Evolutionary conservation across 2,888 invertebrate species (phyloP).

Genomic region (Brenthis ino): DNA sequence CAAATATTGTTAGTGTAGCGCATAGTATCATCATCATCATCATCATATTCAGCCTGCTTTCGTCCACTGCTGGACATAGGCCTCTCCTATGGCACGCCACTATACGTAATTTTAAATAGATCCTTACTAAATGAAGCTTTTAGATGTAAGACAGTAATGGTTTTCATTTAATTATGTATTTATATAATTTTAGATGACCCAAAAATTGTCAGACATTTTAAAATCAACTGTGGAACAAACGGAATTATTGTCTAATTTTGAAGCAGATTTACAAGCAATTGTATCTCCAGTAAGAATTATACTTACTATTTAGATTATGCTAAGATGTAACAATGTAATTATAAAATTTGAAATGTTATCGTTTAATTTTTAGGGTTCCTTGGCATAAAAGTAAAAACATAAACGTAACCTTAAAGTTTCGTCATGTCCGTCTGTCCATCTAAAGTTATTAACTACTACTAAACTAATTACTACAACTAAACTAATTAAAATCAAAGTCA

Average conservation of each 20-base stretch:
- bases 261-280: slow-evolving; percentile 54
- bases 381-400: too few relatives aligned
- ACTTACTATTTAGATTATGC: not conserved
- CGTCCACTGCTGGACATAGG: too few relatives aligned
- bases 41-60: too few relatives aligned
- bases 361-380: not conserved
- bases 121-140: not conserved
- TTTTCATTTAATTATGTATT: slow-evolving; percentile 1
- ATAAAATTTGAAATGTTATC: too few relatives aligned
- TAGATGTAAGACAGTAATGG: not conserved
- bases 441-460: not conserved
- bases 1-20: too few relatives aligned
- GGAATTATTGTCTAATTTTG: slow-evolving; percentile 53
- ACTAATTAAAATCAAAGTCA: too few relatives aligned
- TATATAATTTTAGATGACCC: slow-evolving; percentile 51
- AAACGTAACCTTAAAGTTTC: too few relatives aligned
- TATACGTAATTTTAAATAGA: not conserved
- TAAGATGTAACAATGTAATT: too few relatives aligned
- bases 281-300: slow-evolving; percentile 57
- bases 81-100: too few relatives aligned
- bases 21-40: too few relatives aligned
- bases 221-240: slow-evolving; percentile 51
- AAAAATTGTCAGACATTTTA: slow-evolving; percentile 50
- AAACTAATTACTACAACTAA: too few relatives aligned
- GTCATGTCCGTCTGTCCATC: too few relatives aligned